Evolutionary conservation across 1,140 invertebrate genomes (phyloP), one percentile per base, ranked within the genome.

Genomic region (Limonius californicus): DNA sequence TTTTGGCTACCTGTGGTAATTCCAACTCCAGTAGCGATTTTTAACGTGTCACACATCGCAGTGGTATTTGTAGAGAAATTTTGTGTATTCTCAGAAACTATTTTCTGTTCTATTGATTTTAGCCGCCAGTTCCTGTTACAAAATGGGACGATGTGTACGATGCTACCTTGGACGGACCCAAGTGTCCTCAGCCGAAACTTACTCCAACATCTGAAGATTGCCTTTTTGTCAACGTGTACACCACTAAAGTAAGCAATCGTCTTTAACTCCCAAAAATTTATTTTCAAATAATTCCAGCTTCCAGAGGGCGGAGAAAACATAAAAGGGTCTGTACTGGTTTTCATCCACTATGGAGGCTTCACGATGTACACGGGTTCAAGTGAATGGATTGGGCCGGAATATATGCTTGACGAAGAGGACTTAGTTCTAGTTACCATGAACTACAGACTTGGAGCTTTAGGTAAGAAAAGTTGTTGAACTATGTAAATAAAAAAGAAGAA

Each of bases 201-300:
- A 69, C 75, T 21, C 83, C 83, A 1, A 82, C 83, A 2, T 78
- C 77, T 43, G 89, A 91, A 71, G 87, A 91, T 71, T 90, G 89
- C 70, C 30, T 61, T 9, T 54, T 61, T 15, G 27, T 61, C 15
- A 56, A 61, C 16, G 60, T 61, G 14, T 61, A 61, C 20, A 56
- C 60, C 9, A 61, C 47, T 18, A 74, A 76, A 54, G 70, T 79
- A 57, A n/a, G 43, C 15, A 45, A 39, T 27, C 3, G 3, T 9
- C 9, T 4, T 27, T 27, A 4, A 9, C 9, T 27, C 9, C n/a
- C 9, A 50, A 4, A 9, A 27, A 27, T 4, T 4, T 27, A 4
- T 4, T 3, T 27, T 27, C 3, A 27, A 6, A 39, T 39, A 11
- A 50, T 20, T 20, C 79, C 78, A 65, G 66, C 21, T 68, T 12